Conservation (phyloP, 35 echinoderm and acorn worm species). For the Heliocidaris erythrogramma region DNA sequence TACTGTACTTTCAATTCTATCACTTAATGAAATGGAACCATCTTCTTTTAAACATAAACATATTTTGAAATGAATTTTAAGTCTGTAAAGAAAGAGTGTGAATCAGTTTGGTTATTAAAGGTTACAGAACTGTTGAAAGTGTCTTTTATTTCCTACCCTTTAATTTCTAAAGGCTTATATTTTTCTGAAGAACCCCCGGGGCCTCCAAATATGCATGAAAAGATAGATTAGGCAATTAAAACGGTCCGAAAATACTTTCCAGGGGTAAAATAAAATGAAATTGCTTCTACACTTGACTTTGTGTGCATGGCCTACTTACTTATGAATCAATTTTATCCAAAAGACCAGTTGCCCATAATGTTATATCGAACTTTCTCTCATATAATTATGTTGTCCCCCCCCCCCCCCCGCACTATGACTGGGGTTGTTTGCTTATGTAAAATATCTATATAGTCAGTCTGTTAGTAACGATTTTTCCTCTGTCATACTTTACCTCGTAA, state of each 20-base stretch:
- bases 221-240: background rate
- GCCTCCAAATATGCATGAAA: background rate
- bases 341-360: background rate
- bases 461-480: conserved; percentile 4
- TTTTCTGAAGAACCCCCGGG: background rate
- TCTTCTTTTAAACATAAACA: too few species aligned
- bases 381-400: background rate
- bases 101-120: too few species aligned
- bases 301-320: background rate
- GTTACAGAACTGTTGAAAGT: too few species aligned
- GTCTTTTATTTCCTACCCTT: background rate
- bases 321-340: background rate
- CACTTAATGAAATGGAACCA: too few species aligned
- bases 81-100: too few species aligned
- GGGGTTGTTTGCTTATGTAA: background rate
- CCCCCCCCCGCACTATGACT: background rate
- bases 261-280: too few species aligned
- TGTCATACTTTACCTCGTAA: background rate
- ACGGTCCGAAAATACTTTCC: too few species aligned
- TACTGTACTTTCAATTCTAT: too few species aligned
- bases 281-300: too few species aligned
- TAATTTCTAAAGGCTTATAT: background rate
- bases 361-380: background rate
- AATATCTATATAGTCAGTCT: background rate
- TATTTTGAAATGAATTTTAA: too few species aligned